Conservation (phyloP, 2,797 vertebrate genomes). For the Carcharodon carcharias region DNA sequence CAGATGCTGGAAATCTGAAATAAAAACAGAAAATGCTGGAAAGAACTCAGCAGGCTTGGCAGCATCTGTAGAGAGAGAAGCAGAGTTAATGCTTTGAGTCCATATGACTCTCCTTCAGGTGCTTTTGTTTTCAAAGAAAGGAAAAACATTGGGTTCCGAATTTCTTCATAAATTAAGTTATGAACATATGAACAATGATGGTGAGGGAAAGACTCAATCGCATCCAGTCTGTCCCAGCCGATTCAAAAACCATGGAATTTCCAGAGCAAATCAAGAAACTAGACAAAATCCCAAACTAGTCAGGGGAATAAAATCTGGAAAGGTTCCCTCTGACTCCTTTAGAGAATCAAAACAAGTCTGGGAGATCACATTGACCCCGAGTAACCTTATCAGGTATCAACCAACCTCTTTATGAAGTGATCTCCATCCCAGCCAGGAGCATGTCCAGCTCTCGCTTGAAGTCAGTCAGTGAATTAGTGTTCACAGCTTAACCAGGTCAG, state of each 20-base stretch:
- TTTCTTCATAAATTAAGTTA: not conserved
- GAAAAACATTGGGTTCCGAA: not conserved
- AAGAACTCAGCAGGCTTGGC: too few species aligned
- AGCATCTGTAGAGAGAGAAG: too few species aligned
- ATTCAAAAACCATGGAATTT: not conserved
- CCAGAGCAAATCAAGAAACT: not conserved
- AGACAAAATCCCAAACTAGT: not conserved
- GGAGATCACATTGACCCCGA: not conserved
- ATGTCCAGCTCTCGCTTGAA: too few species aligned
- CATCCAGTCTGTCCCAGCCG: too few species aligned
- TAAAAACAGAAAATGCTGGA: too few species aligned
- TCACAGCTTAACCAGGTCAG: not conserved
- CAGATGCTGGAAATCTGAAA: too few species aligned
- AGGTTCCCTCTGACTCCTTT: not conserved
- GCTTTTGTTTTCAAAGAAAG: too few species aligned
- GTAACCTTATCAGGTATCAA: not conserved
- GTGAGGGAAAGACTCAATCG: not conserved
- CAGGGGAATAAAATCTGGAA: not conserved
- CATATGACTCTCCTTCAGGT: too few species aligned
- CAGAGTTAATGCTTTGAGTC: too few species aligned
- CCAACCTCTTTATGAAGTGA: not conserved
- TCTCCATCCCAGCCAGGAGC: too few species aligned
- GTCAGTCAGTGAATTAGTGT: not conserved
- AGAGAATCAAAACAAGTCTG: not conserved
- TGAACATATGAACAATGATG: not conserved